Conservation (phyloP, 1,140 invertebrate species). For the Asbolus verrucosus region DNA sequence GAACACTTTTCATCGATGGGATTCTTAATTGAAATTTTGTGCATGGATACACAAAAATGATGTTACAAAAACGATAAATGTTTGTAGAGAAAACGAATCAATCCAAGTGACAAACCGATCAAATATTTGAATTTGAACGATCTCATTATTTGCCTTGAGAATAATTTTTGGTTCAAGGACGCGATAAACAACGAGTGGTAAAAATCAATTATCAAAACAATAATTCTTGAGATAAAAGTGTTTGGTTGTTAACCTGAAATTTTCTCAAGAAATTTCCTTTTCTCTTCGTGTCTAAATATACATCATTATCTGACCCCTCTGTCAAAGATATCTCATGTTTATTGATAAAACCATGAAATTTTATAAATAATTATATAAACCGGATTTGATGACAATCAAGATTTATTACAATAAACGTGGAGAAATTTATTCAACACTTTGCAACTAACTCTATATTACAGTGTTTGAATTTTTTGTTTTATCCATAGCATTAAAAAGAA, state of each 20-base stretch:
- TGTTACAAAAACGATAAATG: too few relatives aligned
- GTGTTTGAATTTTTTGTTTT: constrained; percentile 11
- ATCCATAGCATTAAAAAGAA: constrained; percentile 9
- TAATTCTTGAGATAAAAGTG: background rate
- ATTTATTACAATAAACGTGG: constrained; percentile 29
- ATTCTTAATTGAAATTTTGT: too few relatives aligned
- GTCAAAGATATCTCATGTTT: background rate
- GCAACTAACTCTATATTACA: constrained; percentile 23
- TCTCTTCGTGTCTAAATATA: constrained; percentile 3
- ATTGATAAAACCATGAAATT: background rate
- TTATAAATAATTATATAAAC: background rate
- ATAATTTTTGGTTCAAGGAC: background rate
- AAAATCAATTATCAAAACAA: background rate
- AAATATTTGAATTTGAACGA: too few relatives aligned
- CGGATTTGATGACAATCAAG: constrained; percentile 1
- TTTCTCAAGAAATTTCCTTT: constrained; percentile 2
- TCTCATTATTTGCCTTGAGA: too few relatives aligned
- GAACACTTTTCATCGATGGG: too few relatives aligned
- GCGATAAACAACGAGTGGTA: background rate
- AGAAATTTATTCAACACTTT: constrained; percentile 37
- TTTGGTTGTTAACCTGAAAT: background rate
- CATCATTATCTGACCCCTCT: background rate
- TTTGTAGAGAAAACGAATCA: too few relatives aligned
- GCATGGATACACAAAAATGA: too few relatives aligned
- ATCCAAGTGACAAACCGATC: too few relatives aligned